A percentile compares a stretch with the other conserved stretches of the same genome.
These are phyloP conservation scores for Zoroaster sp. DNA, from an alignment of 53 echinoderm and acorn worm species.

Conservation along the genomic window DNA sequence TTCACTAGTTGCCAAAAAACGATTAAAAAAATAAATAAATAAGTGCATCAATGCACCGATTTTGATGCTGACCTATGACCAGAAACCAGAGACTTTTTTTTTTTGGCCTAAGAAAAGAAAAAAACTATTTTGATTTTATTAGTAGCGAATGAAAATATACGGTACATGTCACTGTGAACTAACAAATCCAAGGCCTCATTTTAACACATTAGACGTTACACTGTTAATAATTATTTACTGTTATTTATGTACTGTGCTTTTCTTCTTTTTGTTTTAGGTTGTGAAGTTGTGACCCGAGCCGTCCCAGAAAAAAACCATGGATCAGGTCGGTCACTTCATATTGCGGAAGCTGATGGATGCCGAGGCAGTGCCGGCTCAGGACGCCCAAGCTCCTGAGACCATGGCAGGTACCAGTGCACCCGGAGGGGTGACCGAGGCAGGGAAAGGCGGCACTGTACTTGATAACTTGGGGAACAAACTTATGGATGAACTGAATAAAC, in stretches of 20 bases:
- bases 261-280: not conserved
- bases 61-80: too few relatives aligned
- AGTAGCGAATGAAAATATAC: too few relatives aligned
- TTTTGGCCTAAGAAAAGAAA: too few relatives aligned
- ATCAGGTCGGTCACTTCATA: constrained; percentile 19
- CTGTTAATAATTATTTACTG: too few relatives aligned
- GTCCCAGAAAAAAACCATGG: not conserved
- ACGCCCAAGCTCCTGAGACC: not conserved
- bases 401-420: constrained; percentile 30
- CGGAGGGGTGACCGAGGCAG: constrained; percentile 23
- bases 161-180: too few relatives aligned
- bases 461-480: constrained; percentile 54
- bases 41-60: too few relatives aligned
- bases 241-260: not conserved
- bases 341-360: constrained; percentile 43
- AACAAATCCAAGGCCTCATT: too few relatives aligned
- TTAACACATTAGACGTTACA: too few relatives aligned
- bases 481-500: constrained; percentile 44
- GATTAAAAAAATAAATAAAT: too few relatives aligned
- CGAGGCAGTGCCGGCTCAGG: constrained; percentile 16
- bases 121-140: too few relatives aligned
- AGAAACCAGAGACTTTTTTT: too few relatives aligned
- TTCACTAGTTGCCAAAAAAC: too few relatives aligned
- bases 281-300: constrained; percentile 2
- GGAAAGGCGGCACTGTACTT: constrained; percentile 40